Percentiles rank a stretch among this genome's conserved stretches.
phyloP scores from a whole-genome alignment of 2,888 invertebrate genomes.

The Elegia similella region DNA sequence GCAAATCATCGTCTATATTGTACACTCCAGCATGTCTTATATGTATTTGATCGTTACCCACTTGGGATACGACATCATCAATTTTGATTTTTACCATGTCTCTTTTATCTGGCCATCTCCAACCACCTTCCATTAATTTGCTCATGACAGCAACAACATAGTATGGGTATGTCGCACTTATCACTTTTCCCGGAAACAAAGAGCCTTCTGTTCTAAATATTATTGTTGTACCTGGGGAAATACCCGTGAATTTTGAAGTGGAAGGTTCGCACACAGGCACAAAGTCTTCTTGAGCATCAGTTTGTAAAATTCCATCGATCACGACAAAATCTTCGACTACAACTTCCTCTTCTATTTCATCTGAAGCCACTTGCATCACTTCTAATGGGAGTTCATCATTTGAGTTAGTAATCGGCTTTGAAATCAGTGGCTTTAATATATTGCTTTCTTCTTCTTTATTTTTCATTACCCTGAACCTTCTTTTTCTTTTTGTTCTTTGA shows the following conservation, averaged over 20 bases:
- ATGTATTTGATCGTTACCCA: neutral
- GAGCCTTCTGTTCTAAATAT: neutral
- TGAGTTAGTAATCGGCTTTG: no score
- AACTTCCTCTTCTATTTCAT: no score
- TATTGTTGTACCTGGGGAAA: neutral
- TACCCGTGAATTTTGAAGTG: neutral
- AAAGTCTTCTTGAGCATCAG: neutral
- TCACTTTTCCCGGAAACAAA: neutral
- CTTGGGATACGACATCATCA: neutral
- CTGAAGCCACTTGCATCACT: no score
- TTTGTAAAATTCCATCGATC: neutral
- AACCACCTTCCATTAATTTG: neutral
- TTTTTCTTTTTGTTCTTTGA: no score
- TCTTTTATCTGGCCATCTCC: neutral
- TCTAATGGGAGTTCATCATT: no score
- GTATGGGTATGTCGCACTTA: neutral
- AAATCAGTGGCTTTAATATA: no score
- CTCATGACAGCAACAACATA: neutral
- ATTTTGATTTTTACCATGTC: neutral
- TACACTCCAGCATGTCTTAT: conserved; percentile 19
- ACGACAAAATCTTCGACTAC: no score
- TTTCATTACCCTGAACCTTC: no score
- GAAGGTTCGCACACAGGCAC: neutral
- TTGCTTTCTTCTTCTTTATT: no score
- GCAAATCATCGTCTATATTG: conserved; percentile 18